These are phyloP conservation scores for Caradrina clavipalpis DNA, from an alignment of 2,888 invertebrate genomes.

Conservation along the genomic window DNA sequence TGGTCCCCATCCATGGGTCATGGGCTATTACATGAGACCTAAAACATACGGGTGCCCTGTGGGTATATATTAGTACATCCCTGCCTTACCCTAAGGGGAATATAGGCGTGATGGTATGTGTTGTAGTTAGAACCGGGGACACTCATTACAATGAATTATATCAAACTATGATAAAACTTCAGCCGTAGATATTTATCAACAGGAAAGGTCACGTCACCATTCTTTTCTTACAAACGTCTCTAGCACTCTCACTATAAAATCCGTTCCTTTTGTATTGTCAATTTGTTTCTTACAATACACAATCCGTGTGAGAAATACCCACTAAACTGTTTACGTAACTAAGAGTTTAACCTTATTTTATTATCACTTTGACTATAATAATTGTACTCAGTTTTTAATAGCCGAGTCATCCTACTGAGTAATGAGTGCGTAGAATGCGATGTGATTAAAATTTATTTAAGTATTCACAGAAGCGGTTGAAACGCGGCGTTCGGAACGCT, in stretches of 20 bases:
- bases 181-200: background rate
- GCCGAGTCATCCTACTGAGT: conserved; percentile 31
- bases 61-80: too few relatives aligned
- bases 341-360: conserved; percentile 41
- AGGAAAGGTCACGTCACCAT: conserved; percentile 4
- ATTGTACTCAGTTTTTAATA: conserved; percentile 23
- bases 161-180: background rate
- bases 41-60: too few relatives aligned
- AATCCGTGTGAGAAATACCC: conserved; percentile 23
- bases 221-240: background rate
- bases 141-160: too few relatives aligned
- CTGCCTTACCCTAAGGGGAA: too few relatives aligned
- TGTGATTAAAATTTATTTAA: conserved; percentile 5
- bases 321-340: conserved; percentile 43
- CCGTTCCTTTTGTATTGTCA: conserved; percentile 7
- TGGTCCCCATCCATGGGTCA: too few relatives aligned
- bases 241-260: background rate
- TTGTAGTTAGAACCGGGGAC: too few relatives aligned
- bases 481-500: conserved; percentile 20
- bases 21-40: too few relatives aligned
- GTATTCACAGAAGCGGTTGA: conserved; percentile 10
- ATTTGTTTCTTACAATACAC: conserved; percentile 7
- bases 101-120: too few relatives aligned
- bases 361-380: conserved; percentile 27
- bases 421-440: conserved; percentile 14